Evolutionary conservation across 2,797 vertebrate species (phyloP).

Genomic region (Intellagama lesueurii): DNA sequence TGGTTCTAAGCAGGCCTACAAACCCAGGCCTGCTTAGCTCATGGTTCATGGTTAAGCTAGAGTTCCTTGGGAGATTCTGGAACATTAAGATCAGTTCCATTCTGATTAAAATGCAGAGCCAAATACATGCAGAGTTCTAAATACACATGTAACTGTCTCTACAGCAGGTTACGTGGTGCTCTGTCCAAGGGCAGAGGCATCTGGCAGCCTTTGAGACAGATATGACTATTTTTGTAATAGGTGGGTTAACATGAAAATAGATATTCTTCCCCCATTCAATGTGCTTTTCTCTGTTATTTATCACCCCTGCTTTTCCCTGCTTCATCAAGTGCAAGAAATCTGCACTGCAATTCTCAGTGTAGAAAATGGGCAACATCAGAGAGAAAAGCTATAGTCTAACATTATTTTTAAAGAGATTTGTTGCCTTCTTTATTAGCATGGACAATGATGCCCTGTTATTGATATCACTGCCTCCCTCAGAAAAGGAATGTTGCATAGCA

Average conservation of each 20-base stretch:
- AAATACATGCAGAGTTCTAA: neutral
- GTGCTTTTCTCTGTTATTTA: neutral
- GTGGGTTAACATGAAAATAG: neutral
- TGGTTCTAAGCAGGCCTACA: neutral
- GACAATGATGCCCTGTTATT: too few species aligned
- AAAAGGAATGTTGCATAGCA: too few species aligned
- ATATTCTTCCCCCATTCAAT: neutral
- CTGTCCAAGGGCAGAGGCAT: conserved; percentile 27
- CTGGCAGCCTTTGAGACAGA: neutral
- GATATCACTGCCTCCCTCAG: too few species aligned
- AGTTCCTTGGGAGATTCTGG: neutral
- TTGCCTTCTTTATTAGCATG: too few species aligned
- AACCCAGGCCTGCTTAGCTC: too few species aligned
- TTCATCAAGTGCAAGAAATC: neutral
- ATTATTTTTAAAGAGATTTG: too few species aligned
- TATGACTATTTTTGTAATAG: neutral
- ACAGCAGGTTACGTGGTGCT: conserved; percentile 18
- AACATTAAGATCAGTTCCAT: neutral
- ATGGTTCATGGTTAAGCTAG: neutral
- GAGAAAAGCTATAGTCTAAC: neutral
- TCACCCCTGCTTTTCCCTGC: neutral
- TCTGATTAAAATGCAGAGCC: neutral
- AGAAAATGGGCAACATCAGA: neutral
- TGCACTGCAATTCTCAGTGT: neutral
- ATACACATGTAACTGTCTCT: conserved; percentile 12